Evolutionary conservation across 2,888 invertebrate genomes (phyloP).

Genomic region (Torymus texanus): DNA sequence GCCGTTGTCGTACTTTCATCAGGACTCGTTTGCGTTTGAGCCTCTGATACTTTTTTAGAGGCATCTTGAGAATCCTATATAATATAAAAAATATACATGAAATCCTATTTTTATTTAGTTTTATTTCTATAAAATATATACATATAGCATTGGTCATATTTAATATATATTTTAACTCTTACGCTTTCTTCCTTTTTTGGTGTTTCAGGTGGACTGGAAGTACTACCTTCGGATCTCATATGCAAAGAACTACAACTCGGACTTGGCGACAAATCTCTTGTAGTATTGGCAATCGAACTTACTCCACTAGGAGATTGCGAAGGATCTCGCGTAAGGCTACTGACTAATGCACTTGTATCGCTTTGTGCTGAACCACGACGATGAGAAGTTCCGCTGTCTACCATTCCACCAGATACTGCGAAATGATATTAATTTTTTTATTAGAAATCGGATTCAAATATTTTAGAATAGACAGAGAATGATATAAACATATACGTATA

Average conservation of each 20-base stretch:
- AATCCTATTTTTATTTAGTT: slow-evolving; percentile 25
- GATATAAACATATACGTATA: no score
- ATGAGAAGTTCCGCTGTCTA: slow-evolving; percentile 74
- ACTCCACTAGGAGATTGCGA: slow-evolving; percentile 79
- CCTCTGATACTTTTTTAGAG: slow-evolving; percentile 74
- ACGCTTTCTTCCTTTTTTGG: slow-evolving; percentile 71
- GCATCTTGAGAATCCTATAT: slow-evolving; percentile 71
- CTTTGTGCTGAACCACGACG: slow-evolving; percentile 78
- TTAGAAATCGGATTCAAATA: no score
- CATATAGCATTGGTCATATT: no score
- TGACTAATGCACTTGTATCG: slow-evolving; percentile 80
- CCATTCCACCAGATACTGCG: slow-evolving; percentile 74
- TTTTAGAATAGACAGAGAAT: no score
- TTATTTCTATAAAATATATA: no score
- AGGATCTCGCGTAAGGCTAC: slow-evolving; percentile 80
- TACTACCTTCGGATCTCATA: slow-evolving; percentile 76
- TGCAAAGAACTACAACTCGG: slow-evolving; percentile 78
- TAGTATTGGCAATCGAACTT: slow-evolving; percentile 74
- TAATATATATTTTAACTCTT: neutral
- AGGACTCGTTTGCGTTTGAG: slow-evolving; percentile 78
- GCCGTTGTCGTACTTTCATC: slow-evolving; percentile 71
- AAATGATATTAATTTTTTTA: no score
- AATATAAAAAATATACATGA: neutral
- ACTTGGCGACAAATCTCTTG: slow-evolving; percentile 78
- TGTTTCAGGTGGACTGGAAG: slow-evolving; percentile 75